Conservation (phyloP, 2,888 invertebrate species). For the Calliphora vomitoria region DNA sequence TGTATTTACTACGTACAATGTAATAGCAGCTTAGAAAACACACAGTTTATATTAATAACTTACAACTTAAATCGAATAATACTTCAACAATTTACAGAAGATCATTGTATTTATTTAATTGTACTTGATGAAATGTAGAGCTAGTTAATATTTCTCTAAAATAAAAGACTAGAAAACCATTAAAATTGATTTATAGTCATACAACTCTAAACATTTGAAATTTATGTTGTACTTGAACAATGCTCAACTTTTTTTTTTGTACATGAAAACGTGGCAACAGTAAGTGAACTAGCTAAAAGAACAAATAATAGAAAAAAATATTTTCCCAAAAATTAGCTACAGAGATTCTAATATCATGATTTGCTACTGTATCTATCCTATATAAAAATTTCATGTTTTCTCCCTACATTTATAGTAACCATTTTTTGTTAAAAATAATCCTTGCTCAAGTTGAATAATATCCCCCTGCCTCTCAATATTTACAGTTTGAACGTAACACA, state of each 20-base stretch:
- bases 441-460: constrained; percentile 40
- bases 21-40: no score
- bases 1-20: no score
- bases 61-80: not conserved
- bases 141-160: not conserved
- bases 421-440: constrained; percentile 30
- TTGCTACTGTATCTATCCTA: not conserved
- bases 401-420: not conserved
- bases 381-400: not conserved
- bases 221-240: constrained; percentile 32
- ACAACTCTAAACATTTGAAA: constrained; percentile 24
- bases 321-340: no score
- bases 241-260: not conserved
- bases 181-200: constrained; percentile 56
- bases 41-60: not conserved
- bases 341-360: no score
- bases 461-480: no score
- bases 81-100: not conserved
- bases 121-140: not conserved
- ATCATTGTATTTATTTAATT: constrained; percentile 17
- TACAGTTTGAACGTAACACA: no score
- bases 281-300: not conserved
- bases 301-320: not conserved
- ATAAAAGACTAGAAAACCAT: constrained; percentile 1
- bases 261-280: not conserved